These are phyloP conservation scores for Brachionus asplanchnoidis DNA, from an alignment of 1,140 invertebrate genomes.

Conservation along the genomic window DNA sequence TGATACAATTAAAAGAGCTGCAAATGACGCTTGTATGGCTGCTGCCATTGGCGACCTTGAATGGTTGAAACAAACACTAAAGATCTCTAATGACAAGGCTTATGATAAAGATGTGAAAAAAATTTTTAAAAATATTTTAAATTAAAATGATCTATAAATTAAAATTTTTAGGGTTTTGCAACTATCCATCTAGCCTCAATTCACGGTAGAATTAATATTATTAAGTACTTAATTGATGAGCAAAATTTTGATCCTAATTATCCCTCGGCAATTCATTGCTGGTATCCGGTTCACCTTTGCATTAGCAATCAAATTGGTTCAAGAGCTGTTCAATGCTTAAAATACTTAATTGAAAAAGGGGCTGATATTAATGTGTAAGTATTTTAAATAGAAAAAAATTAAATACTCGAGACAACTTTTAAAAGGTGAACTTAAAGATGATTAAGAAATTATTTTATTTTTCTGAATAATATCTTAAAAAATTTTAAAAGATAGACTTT, in stretches of 20 bases:
- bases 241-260: constrained; percentile 53
- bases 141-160: background rate
- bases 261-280: constrained; percentile 51
- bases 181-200: constrained; percentile 54
- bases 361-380: constrained; percentile 46
- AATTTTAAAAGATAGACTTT: background rate
- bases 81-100: constrained; percentile 48
- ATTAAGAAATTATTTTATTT: too few species aligned
- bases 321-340: constrained; percentile 50
- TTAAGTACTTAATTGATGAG: constrained; percentile 55
- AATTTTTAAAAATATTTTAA: background rate
- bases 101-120: constrained; percentile 57
- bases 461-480: too few species aligned
- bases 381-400: background rate
- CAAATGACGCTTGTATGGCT: constrained; percentile 55
- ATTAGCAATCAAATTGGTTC: constrained; percentile 56
- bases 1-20: constrained; percentile 34
- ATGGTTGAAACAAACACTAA: constrained; percentile 55
- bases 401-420: background rate
- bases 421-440: background rate
- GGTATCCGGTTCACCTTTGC: constrained; percentile 53
- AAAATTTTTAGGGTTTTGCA: constrained; percentile 50
- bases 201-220: constrained; percentile 55
- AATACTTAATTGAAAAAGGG: constrained; percentile 52
- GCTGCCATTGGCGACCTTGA: constrained; percentile 56